Evolutionary conservation across 2,797 vertebrate genomes (phyloP), one percentile per base, ranked within the genome.

Genomic region (Mormyrus hasselquistii): DNA sequence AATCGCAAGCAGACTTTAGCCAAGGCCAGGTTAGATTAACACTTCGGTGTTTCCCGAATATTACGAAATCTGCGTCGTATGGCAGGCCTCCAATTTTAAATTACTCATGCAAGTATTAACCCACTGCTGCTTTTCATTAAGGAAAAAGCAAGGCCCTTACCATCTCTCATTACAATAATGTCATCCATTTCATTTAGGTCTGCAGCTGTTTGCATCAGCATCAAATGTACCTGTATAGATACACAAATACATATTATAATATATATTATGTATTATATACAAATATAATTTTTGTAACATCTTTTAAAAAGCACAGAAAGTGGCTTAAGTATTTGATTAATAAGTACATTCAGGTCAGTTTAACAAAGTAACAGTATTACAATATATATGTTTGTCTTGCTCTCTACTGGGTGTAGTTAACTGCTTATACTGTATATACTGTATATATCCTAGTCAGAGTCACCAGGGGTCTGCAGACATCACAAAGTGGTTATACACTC

Each of bases 11-110:
- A 7, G 62, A 76, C 41, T 29, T 16, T 34, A 55, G 25, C 62
- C 44, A 50, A 53, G 29, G n/a, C 25, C 6, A 41, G 9, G 87
- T 25, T 88, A 41, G 34, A 53, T 57, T 47, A 88, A 41, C 49
- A 88, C 62, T 53, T 50, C 0, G 2, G 5, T 73, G 49, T 88
- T 73, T 76, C 55, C 6, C 50, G 34, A 47, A 76, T 49, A 41
- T 79, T n/a, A 69, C 38, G 29, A 44, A 38, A 76, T 79, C 50
- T 73, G 59, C 29, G 25, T 22, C 19, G 14, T 14, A 9, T 88
- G 62, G 86, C 86, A 69, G 76, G 12, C 5, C n/a, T 88, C 69
- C 65, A 52, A 79, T 50, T 47, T 62, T 87, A 65, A 87, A 65
- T 62, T 65, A 57, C 50, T 38, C 50, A 38, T 29, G n/a, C 8